Evolutionary conservation across 1,140 invertebrate genomes (phyloP), one percentile per base, ranked within the genome.

Genomic region (Amyelois transitella): DNA sequence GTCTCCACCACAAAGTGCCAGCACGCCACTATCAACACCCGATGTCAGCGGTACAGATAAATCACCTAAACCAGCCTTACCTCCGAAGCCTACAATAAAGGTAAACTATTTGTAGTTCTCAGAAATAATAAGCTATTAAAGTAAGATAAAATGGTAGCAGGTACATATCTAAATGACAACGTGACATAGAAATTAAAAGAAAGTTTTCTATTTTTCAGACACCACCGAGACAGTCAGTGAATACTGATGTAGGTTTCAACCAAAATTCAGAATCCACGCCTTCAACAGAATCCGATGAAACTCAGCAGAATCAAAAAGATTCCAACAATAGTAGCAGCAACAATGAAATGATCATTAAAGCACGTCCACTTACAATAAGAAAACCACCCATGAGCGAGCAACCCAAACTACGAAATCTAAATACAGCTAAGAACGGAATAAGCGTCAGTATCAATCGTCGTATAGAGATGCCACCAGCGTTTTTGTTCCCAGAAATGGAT

Each of bases 391-490:
- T 94, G 5, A 92, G 92, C 51, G 94, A 95, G 75, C 93, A 94
- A 60, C 94, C 94, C 1, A 94, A 93, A 58, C 81, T 95, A 18
- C 91, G 93, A 71, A 92, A 91, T 60, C 77, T 90, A 53, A 80
- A 55, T 81, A 88, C 72, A 82, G 69, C 81, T 28, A 88, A 89
- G 62, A 91, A 90, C 62, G 86, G 85, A 18, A 88, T 93, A 18
- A 91, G 92, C 69, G 90, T 94, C 38, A 92, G 91, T 55, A 94
- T 93, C 69, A 94, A 93, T 69, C 88, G 94, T 51, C 88, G 93
- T 43, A 96, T 94, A 66, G 95, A 95, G 83, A 94, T 96, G 92
- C 94, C 94, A 24, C 94, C 94, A 14, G 91, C 93, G 17, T 95
- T 94, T 76, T 87, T 95, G 32, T 95, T 95, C 79, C 93, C 94